Conservation (phyloP, 37 sponge, comb jelly and placozoan genomes). For the Theonella swinhoei region DNA sequence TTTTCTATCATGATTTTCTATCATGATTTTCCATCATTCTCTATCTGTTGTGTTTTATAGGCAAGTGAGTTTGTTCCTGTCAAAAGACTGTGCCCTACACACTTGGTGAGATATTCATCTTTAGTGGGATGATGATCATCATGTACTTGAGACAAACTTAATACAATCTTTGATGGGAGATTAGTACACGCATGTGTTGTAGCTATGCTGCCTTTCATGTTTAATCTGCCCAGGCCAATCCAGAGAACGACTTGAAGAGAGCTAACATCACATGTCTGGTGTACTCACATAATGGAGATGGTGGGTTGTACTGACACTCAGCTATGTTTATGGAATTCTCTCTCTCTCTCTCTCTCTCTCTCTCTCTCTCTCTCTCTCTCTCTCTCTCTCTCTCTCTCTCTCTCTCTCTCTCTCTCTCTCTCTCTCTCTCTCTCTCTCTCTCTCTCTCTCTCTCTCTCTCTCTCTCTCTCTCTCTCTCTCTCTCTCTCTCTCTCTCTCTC, state of each 20-base stretch:
- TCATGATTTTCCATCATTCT: too few relatives aligned
- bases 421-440: neutral
- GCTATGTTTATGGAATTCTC: neutral
- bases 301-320: slow-evolving; percentile 29
- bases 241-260: slow-evolving; percentile 28
- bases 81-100: slow-evolving; percentile 81
- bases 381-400: slow-evolving; percentile 14
- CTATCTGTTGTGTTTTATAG: slow-evolving; percentile 3
- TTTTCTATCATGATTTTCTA: too few relatives aligned
- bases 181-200: neutral
- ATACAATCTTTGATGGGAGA: neutral
- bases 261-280: slow-evolving; percentile 90
- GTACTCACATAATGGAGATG: slow-evolving; percentile 90
- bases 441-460: neutral
- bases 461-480: neutral
- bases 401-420: neutral
- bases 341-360: neutral
- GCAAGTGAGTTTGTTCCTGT: slow-evolving; percentile 41
- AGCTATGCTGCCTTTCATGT: neutral
- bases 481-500: neutral
- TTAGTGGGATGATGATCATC: neutral
- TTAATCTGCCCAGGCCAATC: slow-evolving; percentile 16
- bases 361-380: slow-evolving; percentile 28
- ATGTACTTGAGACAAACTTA: neutral
- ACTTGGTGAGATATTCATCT: slow-evolving; percentile 53